Percentiles rank a stretch among this genome's conserved stretches.
Conservation (phyloP, 2,113 vertebrate genomes). For the Gopherus flavomarginatus region DNA sequence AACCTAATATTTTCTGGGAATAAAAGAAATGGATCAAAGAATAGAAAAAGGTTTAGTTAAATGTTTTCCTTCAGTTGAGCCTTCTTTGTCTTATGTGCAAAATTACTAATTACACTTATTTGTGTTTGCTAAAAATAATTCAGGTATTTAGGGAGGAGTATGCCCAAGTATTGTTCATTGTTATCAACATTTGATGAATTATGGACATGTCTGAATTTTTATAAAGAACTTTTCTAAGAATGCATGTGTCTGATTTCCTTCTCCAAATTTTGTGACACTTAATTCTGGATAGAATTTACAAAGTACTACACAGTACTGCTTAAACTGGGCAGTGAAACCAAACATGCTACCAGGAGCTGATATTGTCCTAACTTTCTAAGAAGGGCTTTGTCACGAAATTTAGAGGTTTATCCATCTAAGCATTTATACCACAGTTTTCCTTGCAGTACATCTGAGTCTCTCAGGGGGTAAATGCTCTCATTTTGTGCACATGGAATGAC, state of each 20-base stretch:
- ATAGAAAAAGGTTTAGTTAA: background rate
- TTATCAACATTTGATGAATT: background rate
- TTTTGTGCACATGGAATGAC: background rate
- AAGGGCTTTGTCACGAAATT: background rate
- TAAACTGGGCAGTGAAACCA: background rate
- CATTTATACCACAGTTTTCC: background rate
- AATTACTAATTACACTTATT: background rate
- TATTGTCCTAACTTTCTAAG: background rate
- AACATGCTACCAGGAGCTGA: background rate
- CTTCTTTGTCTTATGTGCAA: background rate
- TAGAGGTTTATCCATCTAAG: background rate
- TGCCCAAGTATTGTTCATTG: background rate
- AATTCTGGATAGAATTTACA: background rate
- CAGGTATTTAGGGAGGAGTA: background rate
- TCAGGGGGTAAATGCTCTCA: background rate
- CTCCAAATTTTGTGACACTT: background rate
- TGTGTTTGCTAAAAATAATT: background rate
- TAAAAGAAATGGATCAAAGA: accelerated
- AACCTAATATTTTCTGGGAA: background rate
- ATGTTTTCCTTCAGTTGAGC: background rate
- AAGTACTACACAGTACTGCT: background rate
- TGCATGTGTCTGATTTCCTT: background rate
- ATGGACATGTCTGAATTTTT: background rate
- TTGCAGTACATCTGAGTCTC: background rate
- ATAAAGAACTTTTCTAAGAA: background rate